phyloP scores from a whole-genome alignment of 2,797 vertebrate genomes.

The Sphenodon punctatus region DNA sequence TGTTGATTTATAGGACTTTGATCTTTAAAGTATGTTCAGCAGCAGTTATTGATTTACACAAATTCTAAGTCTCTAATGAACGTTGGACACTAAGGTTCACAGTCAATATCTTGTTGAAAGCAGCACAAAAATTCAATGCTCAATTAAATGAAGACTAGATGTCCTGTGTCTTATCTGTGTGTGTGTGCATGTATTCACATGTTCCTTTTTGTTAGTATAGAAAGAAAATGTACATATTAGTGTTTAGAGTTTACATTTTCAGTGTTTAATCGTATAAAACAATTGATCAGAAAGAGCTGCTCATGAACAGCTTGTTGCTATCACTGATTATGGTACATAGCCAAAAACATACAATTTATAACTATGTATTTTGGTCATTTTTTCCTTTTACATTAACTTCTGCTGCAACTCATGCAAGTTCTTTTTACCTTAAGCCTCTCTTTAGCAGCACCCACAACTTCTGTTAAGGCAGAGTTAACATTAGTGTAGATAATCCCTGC shows the following conservation, averaged over 20 bases:
- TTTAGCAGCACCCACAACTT: conserved; percentile 34
- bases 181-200: conserved; percentile 42
- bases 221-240: conserved; percentile 16
- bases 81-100: conserved; percentile 58
- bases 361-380: conserved; percentile 30
- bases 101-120: conserved; percentile 54
- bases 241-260: conserved; percentile 13
- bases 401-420: conserved; percentile 48
- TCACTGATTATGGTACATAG: conserved; percentile 31
- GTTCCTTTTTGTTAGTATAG: conserved; percentile 1
- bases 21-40: conserved; percentile 48
- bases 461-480: not conserved
- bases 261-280: too few species aligned
- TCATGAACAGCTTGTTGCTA: conserved; percentile 19
- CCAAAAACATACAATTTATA: not conserved
- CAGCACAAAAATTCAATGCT: conserved; percentile 47
- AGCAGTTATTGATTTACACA: conserved; percentile 66
- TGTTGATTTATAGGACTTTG: conserved; percentile 69
- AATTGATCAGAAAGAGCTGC: conserved; percentile 8
- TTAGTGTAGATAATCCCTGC: not conserved
- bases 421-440: conserved; percentile 55
- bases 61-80: conserved; percentile 63
- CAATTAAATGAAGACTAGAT: conserved; percentile 14
- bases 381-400: conserved; percentile 56
- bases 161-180: conserved; percentile 59